Percentiles rank a stretch among this genome's conserved stretches.
Evolutionary conservation across 2,888 invertebrate species (phyloP).

Genomic region (Philereme transversata): DNA sequence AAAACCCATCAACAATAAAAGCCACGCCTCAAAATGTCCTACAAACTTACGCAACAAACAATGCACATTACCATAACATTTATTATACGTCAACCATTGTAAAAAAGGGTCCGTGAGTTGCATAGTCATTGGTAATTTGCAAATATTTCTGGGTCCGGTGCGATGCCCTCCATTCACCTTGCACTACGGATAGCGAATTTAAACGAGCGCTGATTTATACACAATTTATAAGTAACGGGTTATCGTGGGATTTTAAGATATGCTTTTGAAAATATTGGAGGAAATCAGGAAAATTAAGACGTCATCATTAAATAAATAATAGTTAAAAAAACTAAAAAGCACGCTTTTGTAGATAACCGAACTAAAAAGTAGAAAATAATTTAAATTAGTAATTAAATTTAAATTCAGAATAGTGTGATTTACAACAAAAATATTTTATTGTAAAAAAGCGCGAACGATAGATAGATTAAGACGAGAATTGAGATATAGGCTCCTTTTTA

Average conservation of each 20-base stretch:
- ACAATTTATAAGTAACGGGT: constrained; percentile 25
- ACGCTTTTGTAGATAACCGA: too few species aligned
- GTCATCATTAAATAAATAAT: too few species aligned
- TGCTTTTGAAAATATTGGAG: too few species aligned
- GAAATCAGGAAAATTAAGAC: background rate
- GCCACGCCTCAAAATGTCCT: constrained; percentile 15
- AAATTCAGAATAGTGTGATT: too few species aligned
- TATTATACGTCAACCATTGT: constrained; percentile 35
- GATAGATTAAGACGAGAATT: too few species aligned
- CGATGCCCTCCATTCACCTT: constrained; percentile 77
- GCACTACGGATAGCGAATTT: constrained; percentile 64
- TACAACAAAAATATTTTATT: too few species aligned
- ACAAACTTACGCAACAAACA: constrained; percentile 33
- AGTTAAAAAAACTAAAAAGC: too few species aligned
- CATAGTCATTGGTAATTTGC: constrained; percentile 65
- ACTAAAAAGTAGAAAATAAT: too few species aligned
- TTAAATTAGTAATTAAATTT: too few species aligned
- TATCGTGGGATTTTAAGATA: constrained; percentile 20
- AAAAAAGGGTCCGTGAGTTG: constrained; percentile 61
- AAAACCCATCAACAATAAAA: constrained; percentile 10
- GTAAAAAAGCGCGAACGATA: too few species aligned
- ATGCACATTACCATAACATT: constrained; percentile 35
- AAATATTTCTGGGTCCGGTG: constrained; percentile 68
- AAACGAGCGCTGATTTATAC: constrained; percentile 41
- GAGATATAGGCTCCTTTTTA: too few species aligned